Base-by-base conservation (phyloP, 2,888 invertebrate genomes). In the Plutella xylostella region DNA sequence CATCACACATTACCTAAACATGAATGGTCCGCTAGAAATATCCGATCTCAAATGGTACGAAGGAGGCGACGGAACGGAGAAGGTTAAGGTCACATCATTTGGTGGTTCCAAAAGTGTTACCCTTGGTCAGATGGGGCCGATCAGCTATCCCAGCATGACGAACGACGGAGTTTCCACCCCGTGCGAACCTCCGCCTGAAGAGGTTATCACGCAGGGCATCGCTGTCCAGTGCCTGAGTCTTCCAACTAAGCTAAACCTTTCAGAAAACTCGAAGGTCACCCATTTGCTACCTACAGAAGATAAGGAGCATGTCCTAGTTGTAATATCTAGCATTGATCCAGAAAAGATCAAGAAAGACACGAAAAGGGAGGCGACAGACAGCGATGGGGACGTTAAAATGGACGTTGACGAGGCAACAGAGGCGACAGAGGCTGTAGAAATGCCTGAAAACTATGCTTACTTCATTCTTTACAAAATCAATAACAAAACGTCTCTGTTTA, bases 281-380 rank as follows among this genome's bases (percentile, higher is more conserved):
- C 88, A 89, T 55, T 85, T 93, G 35, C 61, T 90, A 47, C 90
- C 92, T 0, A 90, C 90, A 0, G 86, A 87, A 50, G 91, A 91
- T 61, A 89, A 89, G 50, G 85, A 86, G 49, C 89, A 90, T 63
- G 60, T 93, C 45, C 68, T 93, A 38, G 88, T 90, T 0, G 85
- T 88, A 2, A 65, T 89, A 42, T 80, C 80, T 2, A 68, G 65
- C 48, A 67, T 83, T 15, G 71, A 75, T 15, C 72, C 70, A 0
- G 69, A 68, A 0, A 70, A 67, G 47, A 50, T 70, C 0, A 77
- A 72, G 51, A 49, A 54, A 2, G 70, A 71, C 14, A 12, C 18
- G 12, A n/a, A 38, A 11, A 33, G 34, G 30, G 69, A 68, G 25
- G 70, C 72, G n/a, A 61, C 57, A 0, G 78, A 78, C 41, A 58